phyloP scores from a whole-genome alignment of 30 jellyfish, hydroid and myxozoan species.

The Rhopilema esculentum region DNA sequence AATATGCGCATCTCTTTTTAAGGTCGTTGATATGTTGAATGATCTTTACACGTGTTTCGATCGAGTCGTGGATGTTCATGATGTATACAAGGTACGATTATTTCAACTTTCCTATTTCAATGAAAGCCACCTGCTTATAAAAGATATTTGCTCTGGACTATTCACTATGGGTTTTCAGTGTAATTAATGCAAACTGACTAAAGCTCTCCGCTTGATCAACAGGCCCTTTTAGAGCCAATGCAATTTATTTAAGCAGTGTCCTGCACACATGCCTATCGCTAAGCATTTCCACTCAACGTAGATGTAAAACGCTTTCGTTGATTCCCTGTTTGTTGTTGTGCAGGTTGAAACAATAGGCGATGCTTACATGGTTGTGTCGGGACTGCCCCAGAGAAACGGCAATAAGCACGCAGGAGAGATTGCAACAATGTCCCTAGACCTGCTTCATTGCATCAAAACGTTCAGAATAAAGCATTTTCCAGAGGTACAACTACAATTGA shows the following conservation, averaged over 20 bases:
- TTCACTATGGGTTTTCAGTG: too few relatives aligned
- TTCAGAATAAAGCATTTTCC: slow-evolving; percentile 89
- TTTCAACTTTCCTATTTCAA: background rate
- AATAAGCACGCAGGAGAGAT: slow-evolving; percentile 95
- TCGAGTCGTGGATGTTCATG: slow-evolving; percentile 89
- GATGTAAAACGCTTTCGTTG: background rate
- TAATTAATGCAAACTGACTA: too few relatives aligned
- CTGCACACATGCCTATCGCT: too few relatives aligned
- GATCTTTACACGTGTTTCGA: slow-evolving; percentile 95
- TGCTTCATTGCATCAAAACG: slow-evolving; percentile 79
- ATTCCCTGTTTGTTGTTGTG: background rate
- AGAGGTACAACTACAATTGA: slow-evolving; percentile 73
- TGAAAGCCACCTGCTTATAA: background rate
- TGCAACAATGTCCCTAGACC: slow-evolving; percentile 96
- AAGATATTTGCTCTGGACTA: too few relatives aligned
- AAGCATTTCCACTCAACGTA: too few relatives aligned
- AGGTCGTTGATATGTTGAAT: slow-evolving; percentile 96
- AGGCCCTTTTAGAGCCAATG: too few relatives aligned
- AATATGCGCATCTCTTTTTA: background rate
- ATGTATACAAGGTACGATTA: slow-evolving; percentile 88
- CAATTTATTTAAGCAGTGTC: too few relatives aligned
- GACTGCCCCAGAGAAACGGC: slow-evolving; percentile 91
- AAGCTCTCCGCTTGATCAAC: too few relatives aligned
- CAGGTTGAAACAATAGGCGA: slow-evolving; percentile 98
- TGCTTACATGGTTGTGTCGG: slow-evolving; percentile 98